Evolutionary conservation across 2,888 invertebrate species (phyloP), one percentile per base, ranked within the genome.

Genomic region (Cephonodes hylas): DNA sequence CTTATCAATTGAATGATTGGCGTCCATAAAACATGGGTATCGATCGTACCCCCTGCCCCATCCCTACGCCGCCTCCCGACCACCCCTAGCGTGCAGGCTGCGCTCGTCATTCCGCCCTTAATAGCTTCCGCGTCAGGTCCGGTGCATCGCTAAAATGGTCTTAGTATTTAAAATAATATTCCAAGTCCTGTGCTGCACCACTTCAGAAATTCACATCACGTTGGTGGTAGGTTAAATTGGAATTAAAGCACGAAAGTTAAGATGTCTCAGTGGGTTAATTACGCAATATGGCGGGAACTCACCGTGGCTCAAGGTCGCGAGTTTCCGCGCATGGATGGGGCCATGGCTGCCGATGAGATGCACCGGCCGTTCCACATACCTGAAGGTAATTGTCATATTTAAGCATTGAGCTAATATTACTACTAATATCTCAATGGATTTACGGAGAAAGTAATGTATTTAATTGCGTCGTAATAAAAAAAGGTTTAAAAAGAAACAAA

Each of bases 291-390:
- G 68, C 74, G 75, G 2, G 88, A 88, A 48, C 67, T 88, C 18
- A 80, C 82, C 0, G 66, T 77, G 34, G 86, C 83, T 0, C 88
- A 88, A 62, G 85, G 85, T 13, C 66, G 71, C n/a, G 68, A 66
- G 2, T 80, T 87, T 4, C 86, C 87, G 15, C 73, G 73, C 10
- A 66, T 78, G 0, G 71, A 71, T 0, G 66, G 68, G 5, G 67
- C 73, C 0, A 64, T 82, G 3, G 63, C 65, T 10, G 67, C 70
- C 1, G 66, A 72, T 10, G 76, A 73, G 0, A 76, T 71, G 38
- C 85, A 85, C 0, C 81, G 84, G 0, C 48, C 66, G 2, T 59
- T 72, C 0, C 66, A 67, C 3, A 64, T 79, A n/a, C 44, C 66
- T 7, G 83, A 85, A 83, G 85, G 86, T 86, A 66, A 59, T 63